phyloP scores from a whole-genome alignment of 2,797 vertebrate species.

The Coluber constrictor region DNA sequence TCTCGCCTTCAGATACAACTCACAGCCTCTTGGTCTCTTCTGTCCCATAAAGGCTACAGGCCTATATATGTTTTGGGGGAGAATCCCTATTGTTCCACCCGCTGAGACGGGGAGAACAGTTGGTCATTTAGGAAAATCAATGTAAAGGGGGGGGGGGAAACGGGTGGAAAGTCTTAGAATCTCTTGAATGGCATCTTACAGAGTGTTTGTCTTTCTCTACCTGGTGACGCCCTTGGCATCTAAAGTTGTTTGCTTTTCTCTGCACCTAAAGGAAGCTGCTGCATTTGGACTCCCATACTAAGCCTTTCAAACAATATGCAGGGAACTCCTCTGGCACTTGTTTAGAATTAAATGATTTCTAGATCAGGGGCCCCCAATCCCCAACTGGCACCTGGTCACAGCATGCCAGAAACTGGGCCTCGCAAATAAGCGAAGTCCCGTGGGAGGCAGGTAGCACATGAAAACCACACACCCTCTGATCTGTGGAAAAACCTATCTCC shows the following conservation, averaged over 20 bases:
- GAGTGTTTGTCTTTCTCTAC: slow-evolving; percentile 12
- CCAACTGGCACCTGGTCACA: too few relatives aligned
- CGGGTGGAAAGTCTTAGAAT: not conserved
- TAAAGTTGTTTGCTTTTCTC: slow-evolving; percentile 1
- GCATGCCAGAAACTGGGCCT: too few relatives aligned
- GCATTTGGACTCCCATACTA: not conserved
- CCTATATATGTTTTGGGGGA: not conserved
- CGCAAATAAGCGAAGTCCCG: too few relatives aligned
- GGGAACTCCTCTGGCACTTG: not conserved
- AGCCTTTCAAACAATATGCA: not conserved
- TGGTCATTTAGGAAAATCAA: not conserved
- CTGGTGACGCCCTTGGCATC: not conserved
- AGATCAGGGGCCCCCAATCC: too few relatives aligned
- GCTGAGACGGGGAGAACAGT: not conserved
- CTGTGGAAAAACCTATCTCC: too few relatives aligned
- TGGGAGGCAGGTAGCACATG: too few relatives aligned
- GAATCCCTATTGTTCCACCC: not conserved
- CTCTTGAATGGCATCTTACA: not conserved
- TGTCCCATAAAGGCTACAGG: not conserved
- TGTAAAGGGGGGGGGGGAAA: not conserved
- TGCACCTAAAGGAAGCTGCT: not conserved
- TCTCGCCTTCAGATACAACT: not conserved
- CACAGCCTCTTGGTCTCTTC: not conserved
- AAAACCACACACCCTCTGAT: too few relatives aligned
- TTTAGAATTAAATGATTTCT: not conserved